Conservation (phyloP, 2,888 invertebrate species). For the Ectemnius continuus region DNA sequence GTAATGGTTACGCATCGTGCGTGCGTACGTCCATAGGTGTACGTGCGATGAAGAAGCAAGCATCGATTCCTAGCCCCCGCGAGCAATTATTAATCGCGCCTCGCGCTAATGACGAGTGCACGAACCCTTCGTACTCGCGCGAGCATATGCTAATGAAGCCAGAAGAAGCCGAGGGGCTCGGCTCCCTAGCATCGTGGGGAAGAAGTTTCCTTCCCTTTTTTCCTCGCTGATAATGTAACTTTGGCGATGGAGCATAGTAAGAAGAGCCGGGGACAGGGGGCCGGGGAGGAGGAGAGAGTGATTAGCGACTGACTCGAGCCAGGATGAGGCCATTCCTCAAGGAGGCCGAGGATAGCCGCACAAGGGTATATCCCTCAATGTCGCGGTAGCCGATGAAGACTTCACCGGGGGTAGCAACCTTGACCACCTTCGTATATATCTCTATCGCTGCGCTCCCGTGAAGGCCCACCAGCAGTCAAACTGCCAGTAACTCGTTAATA, state of each 20-base stretch:
- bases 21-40: conserved; percentile 8
- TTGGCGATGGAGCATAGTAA: conserved; percentile 52
- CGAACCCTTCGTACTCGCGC: conserved; percentile 10
- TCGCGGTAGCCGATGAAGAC: conserved; percentile 73
- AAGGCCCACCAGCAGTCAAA: conserved; percentile 56
- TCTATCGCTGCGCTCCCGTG: conserved; percentile 36
- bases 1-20: conserved; percentile 28
- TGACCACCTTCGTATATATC: conserved; percentile 58
- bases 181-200: background rate
- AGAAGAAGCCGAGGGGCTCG: conserved; percentile 30
- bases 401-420: conserved; percentile 60
- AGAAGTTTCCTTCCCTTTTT: conserved; percentile 52
- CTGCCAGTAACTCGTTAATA: conserved; percentile 34
- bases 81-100: conserved; percentile 66
- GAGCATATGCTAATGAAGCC: conserved; percentile 64
- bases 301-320: conserved; percentile 61
- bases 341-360: conserved; percentile 55
- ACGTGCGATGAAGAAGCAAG: conserved; percentile 61
- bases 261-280: too few species aligned
- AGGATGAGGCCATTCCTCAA: conserved; percentile 55
- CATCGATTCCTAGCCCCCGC: conserved; percentile 59
- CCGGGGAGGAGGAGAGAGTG: conserved; percentile 41
- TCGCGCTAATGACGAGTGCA: conserved; percentile 62
- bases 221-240: conserved; percentile 59
- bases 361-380: conserved; percentile 71